Evolutionary conservation across 2,113 vertebrate genomes (phyloP).

Genomic region (Geococcyx californianus): DNA sequence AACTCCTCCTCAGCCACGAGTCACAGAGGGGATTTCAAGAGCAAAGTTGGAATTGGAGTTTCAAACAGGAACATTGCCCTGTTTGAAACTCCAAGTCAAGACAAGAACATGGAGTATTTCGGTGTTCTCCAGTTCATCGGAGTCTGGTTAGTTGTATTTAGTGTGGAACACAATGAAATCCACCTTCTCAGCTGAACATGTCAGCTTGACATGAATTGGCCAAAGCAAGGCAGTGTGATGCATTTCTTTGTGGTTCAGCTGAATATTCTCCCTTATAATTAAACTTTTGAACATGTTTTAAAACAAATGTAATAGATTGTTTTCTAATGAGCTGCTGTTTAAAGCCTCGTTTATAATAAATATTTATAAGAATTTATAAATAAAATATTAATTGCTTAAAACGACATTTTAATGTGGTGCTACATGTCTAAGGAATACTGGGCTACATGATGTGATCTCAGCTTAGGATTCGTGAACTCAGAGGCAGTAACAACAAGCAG

Average conservation of each 20-base stretch:
- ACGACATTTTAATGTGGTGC: conserved; percentile 56
- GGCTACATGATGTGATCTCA: neutral
- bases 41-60: neutral
- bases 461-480: neutral
- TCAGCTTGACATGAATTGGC: neutral
- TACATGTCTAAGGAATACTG: neutral
- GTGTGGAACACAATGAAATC: neutral
- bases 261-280: conserved; percentile 55
- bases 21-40: neutral
- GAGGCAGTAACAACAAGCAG: neutral
- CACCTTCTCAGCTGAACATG: neutral
- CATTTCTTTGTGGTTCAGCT: conserved; percentile 20
- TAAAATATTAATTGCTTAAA: conserved; percentile 72
- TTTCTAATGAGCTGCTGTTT: conserved; percentile 57
- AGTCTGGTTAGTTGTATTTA: neutral
- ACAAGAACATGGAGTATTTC: neutral
- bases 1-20: neutral
- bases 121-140: neutral
- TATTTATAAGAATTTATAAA: conserved; percentile 71
- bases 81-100: no score
- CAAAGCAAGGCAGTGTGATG: neutral
- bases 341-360: conserved; percentile 64
- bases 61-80: neutral
- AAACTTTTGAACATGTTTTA: conserved; percentile 66
- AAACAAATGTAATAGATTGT: conserved; percentile 59